Evolutionary conservation across 2,797 vertebrate species (phyloP).

Genomic region (Girardinus metallicus): DNA sequence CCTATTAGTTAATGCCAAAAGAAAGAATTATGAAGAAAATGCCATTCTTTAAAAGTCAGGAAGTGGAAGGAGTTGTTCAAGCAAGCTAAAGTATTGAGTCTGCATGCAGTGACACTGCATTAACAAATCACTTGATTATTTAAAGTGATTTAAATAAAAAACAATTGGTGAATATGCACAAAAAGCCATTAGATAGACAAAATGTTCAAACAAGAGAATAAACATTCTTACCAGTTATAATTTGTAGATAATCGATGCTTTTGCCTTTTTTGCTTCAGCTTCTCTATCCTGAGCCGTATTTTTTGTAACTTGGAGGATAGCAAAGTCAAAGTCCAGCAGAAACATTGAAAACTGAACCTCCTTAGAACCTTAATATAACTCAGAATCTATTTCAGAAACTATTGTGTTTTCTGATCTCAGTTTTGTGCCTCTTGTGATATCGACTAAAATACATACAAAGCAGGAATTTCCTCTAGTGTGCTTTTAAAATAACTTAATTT

Average conservation of each 20-base stretch:
- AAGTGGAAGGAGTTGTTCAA: not conserved
- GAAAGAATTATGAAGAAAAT: not conserved
- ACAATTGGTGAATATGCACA: not conserved
- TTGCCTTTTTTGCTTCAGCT: not conserved
- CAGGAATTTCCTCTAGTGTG: not conserved
- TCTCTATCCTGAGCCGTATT: not conserved
- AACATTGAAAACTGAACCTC: not conserved
- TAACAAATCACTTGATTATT: not conserved
- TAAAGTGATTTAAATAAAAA: not conserved
- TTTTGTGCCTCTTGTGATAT: not conserved
- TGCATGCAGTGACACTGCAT: not conserved
- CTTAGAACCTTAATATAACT: not conserved
- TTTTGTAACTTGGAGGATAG: not conserved
- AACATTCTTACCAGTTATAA: not conserved
- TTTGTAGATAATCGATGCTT: not conserved
- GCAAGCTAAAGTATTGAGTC: not conserved
- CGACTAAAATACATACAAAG: not conserved
- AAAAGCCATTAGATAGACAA: not conserved
- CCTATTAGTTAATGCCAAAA: not conserved
- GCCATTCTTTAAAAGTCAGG: not conserved
- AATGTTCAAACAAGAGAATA: not conserved
- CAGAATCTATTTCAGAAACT: not conserved
- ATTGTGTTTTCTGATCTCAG: not conserved
- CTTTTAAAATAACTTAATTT: not conserved
- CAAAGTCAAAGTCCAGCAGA: not conserved